These are phyloP conservation scores for Syngnathoides biaculeatus DNA, from an alignment of 2,113 vertebrate species.

Conservation along the genomic window DNA sequence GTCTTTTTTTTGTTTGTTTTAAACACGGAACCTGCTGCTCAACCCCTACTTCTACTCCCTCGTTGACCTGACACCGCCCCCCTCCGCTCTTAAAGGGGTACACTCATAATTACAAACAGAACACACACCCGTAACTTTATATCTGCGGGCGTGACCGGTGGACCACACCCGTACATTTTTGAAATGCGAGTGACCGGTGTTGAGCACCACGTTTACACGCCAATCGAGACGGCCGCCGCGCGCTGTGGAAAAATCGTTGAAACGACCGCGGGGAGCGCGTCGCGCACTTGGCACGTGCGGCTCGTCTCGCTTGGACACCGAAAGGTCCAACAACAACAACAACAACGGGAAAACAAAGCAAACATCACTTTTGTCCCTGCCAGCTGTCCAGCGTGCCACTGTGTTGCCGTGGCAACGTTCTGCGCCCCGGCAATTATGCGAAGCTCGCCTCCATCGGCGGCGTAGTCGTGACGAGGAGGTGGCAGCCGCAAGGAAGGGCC, in stretches of 20 bases:
- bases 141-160: no score
- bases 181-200: no score
- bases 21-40: no score
- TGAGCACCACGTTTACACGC: no score
- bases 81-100: no score
- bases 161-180: no score
- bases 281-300: neutral
- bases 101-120: no score
- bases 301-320: neutral
- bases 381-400: slow-evolving; percentile 18
- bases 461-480: slow-evolving; percentile 21
- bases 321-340: neutral
- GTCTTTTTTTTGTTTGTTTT: no score
- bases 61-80: no score
- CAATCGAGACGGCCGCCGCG: neutral
- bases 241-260: neutral
- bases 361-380: neutral
- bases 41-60: no score
- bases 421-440: slow-evolving; percentile 33
- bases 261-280: neutral
- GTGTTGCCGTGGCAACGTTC: slow-evolving; percentile 35
- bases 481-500: neutral
- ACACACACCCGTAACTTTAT: no score
- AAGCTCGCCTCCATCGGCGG: slow-evolving; percentile 31
- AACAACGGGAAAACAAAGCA: neutral